A percentile compares a stretch with the other conserved stretches of the same genome.
These are phyloP conservation scores for Sebastes hubbsi DNA, from an alignment of 2,797 vertebrate species.

Conservation along the genomic window DNA sequence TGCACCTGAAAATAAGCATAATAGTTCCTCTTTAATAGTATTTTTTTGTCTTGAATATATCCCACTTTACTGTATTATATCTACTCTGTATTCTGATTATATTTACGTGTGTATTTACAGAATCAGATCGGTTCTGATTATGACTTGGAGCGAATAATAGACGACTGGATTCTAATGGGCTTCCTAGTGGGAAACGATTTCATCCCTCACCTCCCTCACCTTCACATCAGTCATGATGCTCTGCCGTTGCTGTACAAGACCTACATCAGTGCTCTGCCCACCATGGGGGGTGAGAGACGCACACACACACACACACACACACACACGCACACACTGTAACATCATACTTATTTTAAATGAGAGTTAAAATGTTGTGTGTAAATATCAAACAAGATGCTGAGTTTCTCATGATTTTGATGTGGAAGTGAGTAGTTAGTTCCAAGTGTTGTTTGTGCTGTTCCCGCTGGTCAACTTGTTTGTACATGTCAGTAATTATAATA, in stretches of 20 bases:
- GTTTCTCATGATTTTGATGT: not conserved
- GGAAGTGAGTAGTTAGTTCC: not conserved
- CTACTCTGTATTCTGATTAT: not conserved
- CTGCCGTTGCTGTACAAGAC: constrained; percentile 96
- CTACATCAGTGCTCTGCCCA: constrained; percentile 91
- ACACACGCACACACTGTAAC: not conserved
- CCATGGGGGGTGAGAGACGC: constrained; percentile 87
- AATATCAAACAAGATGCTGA: not conserved
- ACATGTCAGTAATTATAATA: not conserved
- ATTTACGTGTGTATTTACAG: constrained; percentile 66
- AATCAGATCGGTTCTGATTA: constrained; percentile 89
- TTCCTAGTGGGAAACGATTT: constrained; percentile 99
- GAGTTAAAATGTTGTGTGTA: not conserved
- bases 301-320: no score
- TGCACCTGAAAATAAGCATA: no score
- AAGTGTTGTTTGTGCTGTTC: not conserved
- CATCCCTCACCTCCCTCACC: constrained; percentile 98
- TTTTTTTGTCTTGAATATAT: not conserved
- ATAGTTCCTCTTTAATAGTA: no score
- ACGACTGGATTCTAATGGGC: constrained; percentile 99
- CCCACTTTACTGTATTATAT: not conserved
- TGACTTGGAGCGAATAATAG: constrained; percentile 96
- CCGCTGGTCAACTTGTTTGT: not conserved
- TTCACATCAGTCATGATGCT: constrained; percentile 98
- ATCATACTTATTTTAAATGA: not conserved